Evolutionary conservation across 1,140 invertebrate genomes (phyloP), one percentile per base, ranked within the genome.

Genomic region (Tribolium castaneum): DNA sequence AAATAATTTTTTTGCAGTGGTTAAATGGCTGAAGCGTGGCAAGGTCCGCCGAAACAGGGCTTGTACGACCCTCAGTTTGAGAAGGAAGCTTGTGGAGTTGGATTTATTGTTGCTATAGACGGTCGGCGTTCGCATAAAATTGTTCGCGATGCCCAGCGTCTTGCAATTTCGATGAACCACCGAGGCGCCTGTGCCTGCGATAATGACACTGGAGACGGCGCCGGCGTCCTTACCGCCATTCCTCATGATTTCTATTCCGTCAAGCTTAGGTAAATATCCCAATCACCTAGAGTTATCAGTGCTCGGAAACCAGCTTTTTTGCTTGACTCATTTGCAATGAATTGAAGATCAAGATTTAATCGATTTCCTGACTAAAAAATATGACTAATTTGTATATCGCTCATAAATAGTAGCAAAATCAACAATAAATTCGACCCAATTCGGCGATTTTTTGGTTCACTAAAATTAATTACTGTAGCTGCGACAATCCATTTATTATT

Each of bases 171-270:
- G 83, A 99, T 99, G 98, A 96, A 98, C 89, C 98, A 99, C 89
- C 93, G 98, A 80, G 98, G 98, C 80, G 98, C 98, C 16, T 99
- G 97, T 88, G 96, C 97, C 16, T 99, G 98, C 89, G 98, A 99
- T 89, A 99, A 99, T 88, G 97, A 99, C 86, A 98, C 98, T 12
- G 98, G 98, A 54, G 98, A 99, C 87, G 98, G 98, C 56, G 98
- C 98, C 81, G 98, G 98, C 74, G 95, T 99, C 19, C 90, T 99
- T 79, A 95, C 95, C 54, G 97, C 97, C 78, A 99, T 99, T 85
- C 98, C 98, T 14, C 97, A 99, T 87, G 91, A 94, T 80, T 94
- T 98, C 85, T 99, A 99, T 89, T 89, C 90, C 78, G 91, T 93
- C 80, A 92, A 95, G 87, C 89, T 98, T 82, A 92, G 92, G 94